phyloP scores from a whole-genome alignment of 1,140 invertebrate species.

The Caenorhabditis brenneri region DNA sequence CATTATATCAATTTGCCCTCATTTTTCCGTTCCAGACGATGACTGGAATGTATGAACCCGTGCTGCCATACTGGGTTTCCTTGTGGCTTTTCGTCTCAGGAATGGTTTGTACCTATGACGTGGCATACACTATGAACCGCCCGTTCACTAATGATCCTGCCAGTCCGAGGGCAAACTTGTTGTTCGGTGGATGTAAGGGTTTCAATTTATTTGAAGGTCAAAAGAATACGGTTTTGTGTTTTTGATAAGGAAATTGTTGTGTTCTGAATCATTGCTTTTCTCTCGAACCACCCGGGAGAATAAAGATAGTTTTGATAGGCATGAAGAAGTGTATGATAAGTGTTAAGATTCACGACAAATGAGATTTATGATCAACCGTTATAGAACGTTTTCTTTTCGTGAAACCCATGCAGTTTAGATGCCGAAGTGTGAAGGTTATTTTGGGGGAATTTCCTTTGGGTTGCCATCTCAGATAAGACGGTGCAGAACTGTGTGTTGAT shows the following conservation, averaged over 20 bases:
- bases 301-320: neutral
- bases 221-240: neutral
- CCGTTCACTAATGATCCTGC: constrained; percentile 27
- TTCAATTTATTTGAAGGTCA: neutral
- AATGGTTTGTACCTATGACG: constrained; percentile 27
- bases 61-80: neutral
- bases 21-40: neutral
- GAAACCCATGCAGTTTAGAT: no score
- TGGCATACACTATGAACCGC: constrained; percentile 35
- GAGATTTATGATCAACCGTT: no score
- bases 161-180: neutral
- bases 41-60: neutral
- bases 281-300: neutral
- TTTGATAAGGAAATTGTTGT: no score
- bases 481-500: no score
- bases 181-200: constrained; percentile 23
- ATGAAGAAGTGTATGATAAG: no score
- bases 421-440: no score
- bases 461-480: no score
- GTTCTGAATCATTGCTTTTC: no score
- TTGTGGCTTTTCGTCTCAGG: constrained; percentile 20
- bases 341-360: neutral
- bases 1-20: neutral
- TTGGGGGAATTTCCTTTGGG: no score
- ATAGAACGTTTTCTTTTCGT: no score